phyloP scores from a whole-genome alignment of 2,888 invertebrate species.

The Athrips mouffetella region DNA sequence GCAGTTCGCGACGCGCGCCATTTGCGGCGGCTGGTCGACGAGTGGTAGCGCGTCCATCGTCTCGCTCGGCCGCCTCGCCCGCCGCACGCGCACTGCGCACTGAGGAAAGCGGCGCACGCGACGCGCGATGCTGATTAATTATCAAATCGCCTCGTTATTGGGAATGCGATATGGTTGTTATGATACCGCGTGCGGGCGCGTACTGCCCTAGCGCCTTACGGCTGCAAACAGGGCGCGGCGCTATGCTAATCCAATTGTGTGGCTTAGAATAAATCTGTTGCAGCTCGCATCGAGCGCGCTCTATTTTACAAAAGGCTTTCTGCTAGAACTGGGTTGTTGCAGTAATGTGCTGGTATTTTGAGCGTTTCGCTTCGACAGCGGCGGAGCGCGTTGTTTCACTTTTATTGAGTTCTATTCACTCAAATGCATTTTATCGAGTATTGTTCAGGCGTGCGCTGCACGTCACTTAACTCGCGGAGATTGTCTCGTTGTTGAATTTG shows the following conservation, averaged over 20 bases:
- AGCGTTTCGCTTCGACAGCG: slow-evolving; percentile 8
- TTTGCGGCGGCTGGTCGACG: slow-evolving; percentile 31
- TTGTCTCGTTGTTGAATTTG: slow-evolving; percentile 1
- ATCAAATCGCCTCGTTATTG: slow-evolving; percentile 22
- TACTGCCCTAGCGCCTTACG: slow-evolving; percentile 22
- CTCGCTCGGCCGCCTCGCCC: slow-evolving; percentile 49
- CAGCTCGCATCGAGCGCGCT: slow-evolving; percentile 11
- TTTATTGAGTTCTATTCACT: slow-evolving; percentile 27
- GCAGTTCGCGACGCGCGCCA: slow-evolving; percentile 35
- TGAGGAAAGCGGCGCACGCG: slow-evolving; percentile 27
- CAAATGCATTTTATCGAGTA: slow-evolving; percentile 30
- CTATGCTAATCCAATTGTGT: slow-evolving; percentile 35
- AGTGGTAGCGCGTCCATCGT: slow-evolving; percentile 35
- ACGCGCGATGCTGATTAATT: slow-evolving; percentile 22
- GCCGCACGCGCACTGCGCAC: slow-evolving; percentile 36
- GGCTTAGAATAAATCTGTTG: slow-evolving; percentile 21
- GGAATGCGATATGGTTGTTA: slow-evolving; percentile 14
- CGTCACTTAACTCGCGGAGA: slow-evolving; percentile 9
- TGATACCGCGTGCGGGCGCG: slow-evolving; percentile 17
- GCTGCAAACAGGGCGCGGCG: slow-evolving; percentile 21
- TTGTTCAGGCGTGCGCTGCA: slow-evolving; percentile 18
- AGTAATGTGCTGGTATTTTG: slow-evolving; percentile 1
- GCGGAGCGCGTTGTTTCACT: slow-evolving; percentile 27
- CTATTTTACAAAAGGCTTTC: slow-evolving; percentile 9
- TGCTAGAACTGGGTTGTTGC: slow-evolving; percentile 9